Base-by-base conservation (phyloP, 2,888 invertebrate genomes). In the Tribolium freemani region DNA sequence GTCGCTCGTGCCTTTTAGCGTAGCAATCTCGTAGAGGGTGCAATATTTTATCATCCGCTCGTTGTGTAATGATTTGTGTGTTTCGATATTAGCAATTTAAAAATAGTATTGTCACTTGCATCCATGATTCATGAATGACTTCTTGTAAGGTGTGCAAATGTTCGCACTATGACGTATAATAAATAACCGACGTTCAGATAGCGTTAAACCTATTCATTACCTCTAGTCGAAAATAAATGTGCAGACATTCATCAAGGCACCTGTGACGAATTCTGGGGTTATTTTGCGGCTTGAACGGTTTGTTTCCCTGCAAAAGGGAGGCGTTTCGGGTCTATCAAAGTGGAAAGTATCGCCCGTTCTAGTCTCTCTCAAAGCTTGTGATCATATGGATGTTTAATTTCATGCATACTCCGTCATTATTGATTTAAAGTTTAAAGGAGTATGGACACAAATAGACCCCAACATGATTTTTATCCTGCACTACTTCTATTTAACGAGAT, bases 351-450 rank as follows among this genome's bases (percentile, higher is more conserved):
- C 78, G 77, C 75, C 74, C 58, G 61, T 76, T 70, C 75, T 45
- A 75, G 75, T 63, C 57, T 58, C 54, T 57, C 60, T 76, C 77
- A 77, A 77, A 76, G 78, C 79, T 78, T 79, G 78, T 81, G 80
- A 79, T 81, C 80, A 76, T 70, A 76, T 63, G 74, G 74, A 75
- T 76, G 76, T 78, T 77, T 78, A 78, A 78, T 77, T 79, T 75
- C 77, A 76, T 75, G 70, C 75, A 77, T 74, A 73, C 74, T 72
- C 74, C 72, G 74, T 73, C 72, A 76, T 67, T 76, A 77, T 78
- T 61, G 77, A 78, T 78, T 75, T 11, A 44, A 50, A 46, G 53
- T 60, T 60, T 71, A 61, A 71, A 71, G 71, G 60, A 71, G 44
- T 38, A 53, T 45, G 54, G 56, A 60, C 69, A 69, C 69, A 69